phyloP scores from a whole-genome alignment of 1,140 invertebrate genomes.

The Saccostrea cuccullata region DNA sequence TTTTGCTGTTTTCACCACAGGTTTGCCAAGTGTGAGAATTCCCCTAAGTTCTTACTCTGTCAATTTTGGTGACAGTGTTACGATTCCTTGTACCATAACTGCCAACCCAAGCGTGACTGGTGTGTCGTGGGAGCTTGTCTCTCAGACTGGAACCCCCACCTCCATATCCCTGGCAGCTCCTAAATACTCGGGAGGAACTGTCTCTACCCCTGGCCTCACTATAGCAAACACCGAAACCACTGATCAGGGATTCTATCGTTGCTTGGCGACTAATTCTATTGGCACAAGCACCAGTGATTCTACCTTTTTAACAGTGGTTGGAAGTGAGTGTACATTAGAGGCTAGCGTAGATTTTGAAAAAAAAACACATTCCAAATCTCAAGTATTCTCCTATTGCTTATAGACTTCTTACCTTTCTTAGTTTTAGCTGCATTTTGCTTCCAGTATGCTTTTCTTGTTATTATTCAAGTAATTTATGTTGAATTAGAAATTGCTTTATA shows the following conservation, averaged over 20 bases:
- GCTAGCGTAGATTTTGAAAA: not conserved
- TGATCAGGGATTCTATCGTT: conserved; percentile 51
- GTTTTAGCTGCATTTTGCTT: too few species aligned
- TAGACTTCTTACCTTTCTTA: too few species aligned
- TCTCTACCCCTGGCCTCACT: conserved; percentile 37
- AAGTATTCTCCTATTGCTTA: too few species aligned
- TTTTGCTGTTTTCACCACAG: conserved; percentile 35
- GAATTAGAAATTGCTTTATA: too few species aligned
- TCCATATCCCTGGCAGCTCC: not conserved
- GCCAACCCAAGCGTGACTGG: conserved; percentile 32
- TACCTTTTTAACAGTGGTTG: conserved; percentile 44
- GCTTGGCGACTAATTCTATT: conserved; percentile 51
- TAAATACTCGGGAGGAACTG: conserved; percentile 47
- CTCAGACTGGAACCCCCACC: not conserved
- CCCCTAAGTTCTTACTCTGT: conserved; percentile 34
- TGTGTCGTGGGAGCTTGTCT: conserved; percentile 13
- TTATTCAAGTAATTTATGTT: too few species aligned
- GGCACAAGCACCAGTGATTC: conserved; percentile 48
- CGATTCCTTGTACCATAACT: conserved; percentile 38
- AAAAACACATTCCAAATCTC: too few species aligned
- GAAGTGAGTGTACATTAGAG: conserved; percentile 39
- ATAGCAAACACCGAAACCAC: conserved; percentile 37
- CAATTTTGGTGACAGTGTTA: conserved; percentile 22
- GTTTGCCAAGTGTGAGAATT: conserved; percentile 24
- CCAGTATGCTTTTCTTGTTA: too few species aligned